Evolutionary conservation across 2,888 invertebrate species (phyloP).

Genomic region (Tetanocera ferruginea): DNA sequence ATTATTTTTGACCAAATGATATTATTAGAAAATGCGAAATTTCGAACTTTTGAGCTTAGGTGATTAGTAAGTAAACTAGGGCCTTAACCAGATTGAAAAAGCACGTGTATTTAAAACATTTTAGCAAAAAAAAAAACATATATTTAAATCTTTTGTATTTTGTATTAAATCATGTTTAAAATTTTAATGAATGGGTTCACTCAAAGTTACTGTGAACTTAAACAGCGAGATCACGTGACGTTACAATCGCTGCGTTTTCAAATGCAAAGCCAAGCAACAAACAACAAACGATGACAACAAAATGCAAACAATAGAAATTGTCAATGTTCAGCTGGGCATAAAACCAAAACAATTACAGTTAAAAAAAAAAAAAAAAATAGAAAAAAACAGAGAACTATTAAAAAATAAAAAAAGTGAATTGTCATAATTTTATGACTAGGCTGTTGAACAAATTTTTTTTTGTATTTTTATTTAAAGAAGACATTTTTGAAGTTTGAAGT

Average conservation of each 20-base stretch:
- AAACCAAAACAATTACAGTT: conserved; percentile 46
- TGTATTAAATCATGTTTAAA: too few relatives aligned
- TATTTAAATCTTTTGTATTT: too few relatives aligned
- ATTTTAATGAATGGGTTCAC: not conserved
- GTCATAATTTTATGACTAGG: conserved; percentile 24
- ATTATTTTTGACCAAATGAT: too few relatives aligned
- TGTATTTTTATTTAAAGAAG: not conserved
- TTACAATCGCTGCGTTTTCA: conserved; percentile 42
- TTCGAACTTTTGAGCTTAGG: too few relatives aligned
- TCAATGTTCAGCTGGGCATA: conserved; percentile 42
- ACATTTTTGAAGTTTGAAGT: not conserved
- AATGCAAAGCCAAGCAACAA: conserved; percentile 17
- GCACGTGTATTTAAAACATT: too few relatives aligned
- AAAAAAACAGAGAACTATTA: not conserved
- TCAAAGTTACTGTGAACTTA: conserved; percentile 8
- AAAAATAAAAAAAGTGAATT: conserved; percentile 8
- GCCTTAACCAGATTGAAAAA: too few relatives aligned
- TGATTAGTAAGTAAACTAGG: too few relatives aligned
- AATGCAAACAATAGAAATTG: conserved; percentile 36
- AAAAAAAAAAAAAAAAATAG: not conserved
- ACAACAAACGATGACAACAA: conserved; percentile 19
- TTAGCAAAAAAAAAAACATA: too few relatives aligned
- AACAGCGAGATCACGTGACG: conserved; percentile 42
- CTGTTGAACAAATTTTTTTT: not conserved
- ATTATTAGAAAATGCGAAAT: too few relatives aligned